Base-by-base conservation (phyloP, 2,113 vertebrate genomes). In the Strix uralensis region DNA sequence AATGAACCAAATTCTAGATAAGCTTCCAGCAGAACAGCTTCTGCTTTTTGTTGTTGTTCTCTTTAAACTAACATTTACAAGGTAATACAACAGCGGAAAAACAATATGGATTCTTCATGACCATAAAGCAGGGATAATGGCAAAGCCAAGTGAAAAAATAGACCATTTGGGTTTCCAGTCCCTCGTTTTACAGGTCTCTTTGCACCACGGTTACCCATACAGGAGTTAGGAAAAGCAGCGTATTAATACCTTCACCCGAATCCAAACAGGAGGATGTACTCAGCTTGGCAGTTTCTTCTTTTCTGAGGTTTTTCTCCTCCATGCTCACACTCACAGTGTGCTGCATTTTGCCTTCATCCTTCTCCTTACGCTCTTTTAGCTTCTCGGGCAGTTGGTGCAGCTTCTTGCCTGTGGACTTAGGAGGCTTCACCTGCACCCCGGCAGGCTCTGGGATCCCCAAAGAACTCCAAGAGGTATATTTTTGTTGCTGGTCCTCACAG, bases 311-410 rank as follows among this genome's bases (percentile, higher is more conserved):
- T 67, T 90, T 93, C 52, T 91, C 83, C 49, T 96, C 96, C 73
- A 94, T 29, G 4, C 90, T 94, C 11, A 7, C 20, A 34, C 73
- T 97, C 42, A 15, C 94, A 73, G 81, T 32, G 25, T 90, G 85
- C 3, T 93, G 92, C 32, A 61, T 96, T 93, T 98, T 88, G 54
- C 96, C 98, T 97, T 95, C 96, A 77, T 98, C 98, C 42, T 44
- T 44, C 58, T 98, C 98, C 97, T 98, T 98, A 97, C 98, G 98
- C 98, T 99, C 98, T 97, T 98, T 98, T 42, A 98, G 97, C 42
- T 44, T 44, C 91, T 98, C 98, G 87, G 98, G 97, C 88, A 99
- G 98, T 97, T 98, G 99, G 96, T 97, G 97, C 92, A 90, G 94
- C 63, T 96, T 95, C 81, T 95, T 52, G 42, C 89, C 89, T 40